Conservation (phyloP, 2,888 invertebrate genomes). For the Hartigia nigra region DNA sequence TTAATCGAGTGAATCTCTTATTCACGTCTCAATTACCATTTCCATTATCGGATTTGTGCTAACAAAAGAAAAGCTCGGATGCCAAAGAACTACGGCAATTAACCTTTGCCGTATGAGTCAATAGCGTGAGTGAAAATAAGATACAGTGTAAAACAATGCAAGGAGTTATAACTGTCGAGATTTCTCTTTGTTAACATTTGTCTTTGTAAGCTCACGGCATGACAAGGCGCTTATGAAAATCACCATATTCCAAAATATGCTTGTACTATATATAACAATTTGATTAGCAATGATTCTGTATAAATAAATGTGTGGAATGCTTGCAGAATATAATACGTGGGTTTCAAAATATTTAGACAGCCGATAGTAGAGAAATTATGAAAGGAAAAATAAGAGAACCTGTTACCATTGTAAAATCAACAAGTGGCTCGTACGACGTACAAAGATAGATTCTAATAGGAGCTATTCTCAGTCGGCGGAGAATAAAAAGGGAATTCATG, state of each 20-base stretch:
- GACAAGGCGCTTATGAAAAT: not conserved
- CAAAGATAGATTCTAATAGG: slow-evolving; percentile 41
- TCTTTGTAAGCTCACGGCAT: not conserved
- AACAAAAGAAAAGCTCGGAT: not conserved
- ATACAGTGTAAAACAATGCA: not conserved
- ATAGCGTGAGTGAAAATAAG: not conserved
- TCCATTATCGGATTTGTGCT: not conserved
- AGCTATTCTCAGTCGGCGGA: not conserved
- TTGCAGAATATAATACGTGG: not conserved
- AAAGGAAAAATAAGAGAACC: not conserved
- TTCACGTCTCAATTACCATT: not conserved
- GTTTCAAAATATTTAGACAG: not conserved
- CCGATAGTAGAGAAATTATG: not conserved
- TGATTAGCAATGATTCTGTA: not conserved
- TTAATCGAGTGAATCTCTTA: not conserved
- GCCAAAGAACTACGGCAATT: not conserved
- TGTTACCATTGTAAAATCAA: slow-evolving; percentile 42
- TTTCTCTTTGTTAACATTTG: not conserved
- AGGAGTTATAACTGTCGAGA: not conserved
- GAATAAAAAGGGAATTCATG: not conserved
- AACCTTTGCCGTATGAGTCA: not conserved
- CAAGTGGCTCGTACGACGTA: slow-evolving; percentile 51
- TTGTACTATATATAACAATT: not conserved
- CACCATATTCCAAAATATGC: not conserved
- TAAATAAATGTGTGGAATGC: not conserved